Evolutionary conservation across 2,113 vertebrate genomes (phyloP).

Genomic region (Sardina pilchardus): DNA sequence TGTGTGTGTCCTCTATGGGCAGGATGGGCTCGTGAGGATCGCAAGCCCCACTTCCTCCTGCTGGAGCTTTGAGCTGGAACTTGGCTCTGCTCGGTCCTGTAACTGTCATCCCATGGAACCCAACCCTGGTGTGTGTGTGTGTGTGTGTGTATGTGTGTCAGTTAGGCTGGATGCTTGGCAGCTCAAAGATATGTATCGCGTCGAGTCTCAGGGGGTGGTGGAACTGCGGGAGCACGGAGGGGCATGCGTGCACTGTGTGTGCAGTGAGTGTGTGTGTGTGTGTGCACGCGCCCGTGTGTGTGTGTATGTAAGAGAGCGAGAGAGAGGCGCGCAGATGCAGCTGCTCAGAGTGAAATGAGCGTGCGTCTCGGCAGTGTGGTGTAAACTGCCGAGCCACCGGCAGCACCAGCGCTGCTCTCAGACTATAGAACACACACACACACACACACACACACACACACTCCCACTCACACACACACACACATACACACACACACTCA

Average conservation of each 20-base stretch:
- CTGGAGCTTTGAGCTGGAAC: neutral
- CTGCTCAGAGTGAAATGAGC: slow-evolving; percentile 73
- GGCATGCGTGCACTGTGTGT: neutral
- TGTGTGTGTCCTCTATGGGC: neutral
- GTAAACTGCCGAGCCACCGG: slow-evolving; percentile 66
- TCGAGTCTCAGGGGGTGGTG: slow-evolving; percentile 68
- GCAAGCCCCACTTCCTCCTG: neutral
- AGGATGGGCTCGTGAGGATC: neutral
- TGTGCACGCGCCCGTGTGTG: neutral
- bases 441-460: neutral
- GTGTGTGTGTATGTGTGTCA: slow-evolving; percentile 25
- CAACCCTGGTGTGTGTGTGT: neutral
- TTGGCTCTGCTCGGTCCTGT: slow-evolving; percentile 21
- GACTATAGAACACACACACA: neutral
- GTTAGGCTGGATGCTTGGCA: slow-evolving; percentile 39
- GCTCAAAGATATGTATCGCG: slow-evolving; percentile 62
- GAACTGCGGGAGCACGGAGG: neutral
- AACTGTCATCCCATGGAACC: neutral
- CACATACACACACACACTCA: neutral
- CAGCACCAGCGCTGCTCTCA: slow-evolving; percentile 17
- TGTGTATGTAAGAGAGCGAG: neutral
- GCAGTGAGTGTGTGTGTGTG: neutral
- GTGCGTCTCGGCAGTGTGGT: slow-evolving; percentile 54
- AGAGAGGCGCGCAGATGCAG: slow-evolving; percentile 18
- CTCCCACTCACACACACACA: neutral